Base-by-base conservation (phyloP, 1,140 invertebrate genomes). In the Trichogramma pretiosum region DNA sequence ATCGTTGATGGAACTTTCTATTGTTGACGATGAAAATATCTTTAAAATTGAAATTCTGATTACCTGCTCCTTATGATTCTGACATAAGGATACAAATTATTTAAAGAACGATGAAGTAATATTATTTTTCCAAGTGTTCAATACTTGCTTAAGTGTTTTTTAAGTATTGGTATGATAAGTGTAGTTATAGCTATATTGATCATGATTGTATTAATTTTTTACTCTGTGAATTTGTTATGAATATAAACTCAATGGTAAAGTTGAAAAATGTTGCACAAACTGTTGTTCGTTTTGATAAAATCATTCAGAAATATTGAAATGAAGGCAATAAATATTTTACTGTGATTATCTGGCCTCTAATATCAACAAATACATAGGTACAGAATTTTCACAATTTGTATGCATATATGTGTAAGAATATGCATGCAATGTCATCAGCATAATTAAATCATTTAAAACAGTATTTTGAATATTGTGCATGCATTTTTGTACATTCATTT, bases 251-350 rank as follows among this genome's bases (percentile, higher is more conserved):
- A 40, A 21, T 16, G 35, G 19, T 39, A 41, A 50, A 49, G n/a
- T 5, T 10, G 24, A 23, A 40, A 13, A 28, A 39, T 17, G n/a
- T n/a, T n/a, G n/a, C 35, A 24, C 41, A 30, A 4, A 24, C 17
- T 50, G 24, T n/a, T 13, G 8, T 18, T 34, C 18, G 46, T 33
- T 39, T 43, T 28, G 22, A 28, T 11, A 28, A 28, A 28, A 28
- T 7, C 5, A 28, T 28, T 28, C 5, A 28, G 11, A 28, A 28
- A 5, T 28, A 28, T 7, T 11, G 11, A 46, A 47, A 45, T 34
- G 40, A 50, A 45, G 26, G 48, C 36, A 50, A 50, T 50, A 50
- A 40, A 38, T 50, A 26, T 50, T 40, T 50, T 50, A 50, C 37
- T 50, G 48, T 50, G 37, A 50, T 41, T 21, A 26, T 41, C 37